These are phyloP conservation scores for Corella eumyota DNA, from an alignment of 23 tunicate species.

Conservation along the genomic window DNA sequence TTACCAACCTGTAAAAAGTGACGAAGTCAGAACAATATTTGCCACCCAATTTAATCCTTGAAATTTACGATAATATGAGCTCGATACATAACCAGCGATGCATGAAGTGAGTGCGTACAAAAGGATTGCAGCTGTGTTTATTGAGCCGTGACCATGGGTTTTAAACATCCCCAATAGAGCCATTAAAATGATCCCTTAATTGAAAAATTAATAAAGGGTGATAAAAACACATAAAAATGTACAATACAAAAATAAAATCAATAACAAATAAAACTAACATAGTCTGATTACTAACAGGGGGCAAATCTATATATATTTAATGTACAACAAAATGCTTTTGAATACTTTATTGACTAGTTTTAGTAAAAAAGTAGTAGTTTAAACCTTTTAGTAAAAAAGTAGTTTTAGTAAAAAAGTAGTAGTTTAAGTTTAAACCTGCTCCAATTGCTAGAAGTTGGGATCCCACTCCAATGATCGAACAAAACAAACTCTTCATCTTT, in stretches of 20 bases:
- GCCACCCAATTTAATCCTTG: conserved; percentile 92
- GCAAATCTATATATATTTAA: too few relatives aligned
- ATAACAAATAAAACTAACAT: too few relatives aligned
- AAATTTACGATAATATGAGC: conserved; percentile 90
- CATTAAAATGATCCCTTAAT: conserved; percentile 76
- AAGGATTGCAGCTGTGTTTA: conserved; percentile 90
- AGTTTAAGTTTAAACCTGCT: conserved; percentile 17
- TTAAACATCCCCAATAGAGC: conserved; percentile 91
- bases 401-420: neutral
- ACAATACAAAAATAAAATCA: neutral
- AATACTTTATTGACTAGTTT: too few relatives aligned
- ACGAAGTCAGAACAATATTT: conserved; percentile 82
- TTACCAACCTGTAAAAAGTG: conserved; percentile 91
- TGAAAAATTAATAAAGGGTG: neutral
- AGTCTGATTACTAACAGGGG: too few relatives aligned
- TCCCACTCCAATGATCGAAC: conserved; percentile 81
- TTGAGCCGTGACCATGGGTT: conserved; percentile 87
- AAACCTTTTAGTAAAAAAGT: neutral
- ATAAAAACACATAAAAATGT: neutral
- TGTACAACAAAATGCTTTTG: too few relatives aligned
- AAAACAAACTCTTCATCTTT: conserved; percentile 52
- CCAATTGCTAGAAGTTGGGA: conserved; percentile 73
- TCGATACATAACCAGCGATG: conserved; percentile 90
- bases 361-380: too few relatives aligned
- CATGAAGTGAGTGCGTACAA: conserved; percentile 93